A percentile compares a stretch with the other conserved stretches of the same genome.
Conservation (phyloP, 2,113 vertebrate genomes). For the Acinonyx jubatus region DNA sequence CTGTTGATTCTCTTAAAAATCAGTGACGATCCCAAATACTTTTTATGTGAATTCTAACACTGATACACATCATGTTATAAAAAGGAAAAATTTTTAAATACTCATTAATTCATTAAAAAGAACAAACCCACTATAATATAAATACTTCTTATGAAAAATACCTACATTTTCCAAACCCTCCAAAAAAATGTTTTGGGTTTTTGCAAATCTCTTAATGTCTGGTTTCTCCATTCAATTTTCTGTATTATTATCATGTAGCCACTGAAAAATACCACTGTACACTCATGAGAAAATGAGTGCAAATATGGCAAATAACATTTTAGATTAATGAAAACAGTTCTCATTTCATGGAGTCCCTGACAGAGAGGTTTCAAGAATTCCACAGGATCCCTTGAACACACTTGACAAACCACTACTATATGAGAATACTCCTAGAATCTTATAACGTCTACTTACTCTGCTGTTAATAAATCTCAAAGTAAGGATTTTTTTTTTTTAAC, state of each 20-base stretch:
- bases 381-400: background rate
- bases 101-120: conserved; percentile 19
- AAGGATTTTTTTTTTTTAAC: background rate
- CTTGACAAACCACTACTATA: background rate
- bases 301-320: background rate
- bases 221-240: background rate
- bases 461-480: background rate
- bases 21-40: background rate
- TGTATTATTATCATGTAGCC: background rate
- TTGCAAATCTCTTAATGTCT: background rate
- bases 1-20: conserved; percentile 24
- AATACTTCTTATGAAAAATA: background rate
- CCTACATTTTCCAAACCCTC: background rate
- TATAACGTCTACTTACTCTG: background rate
- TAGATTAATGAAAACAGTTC: background rate
- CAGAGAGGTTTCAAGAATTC: background rate
- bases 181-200: background rate
- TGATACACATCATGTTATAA: background rate
- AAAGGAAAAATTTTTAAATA: background rate
- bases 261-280: background rate
- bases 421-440: background rate
- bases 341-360: background rate
- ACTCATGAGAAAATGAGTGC: background rate
- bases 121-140: background rate
- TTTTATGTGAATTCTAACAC: background rate